Base-by-base conservation (phyloP, 2,888 invertebrate genomes). In the Tachystola acroxantha region DNA sequence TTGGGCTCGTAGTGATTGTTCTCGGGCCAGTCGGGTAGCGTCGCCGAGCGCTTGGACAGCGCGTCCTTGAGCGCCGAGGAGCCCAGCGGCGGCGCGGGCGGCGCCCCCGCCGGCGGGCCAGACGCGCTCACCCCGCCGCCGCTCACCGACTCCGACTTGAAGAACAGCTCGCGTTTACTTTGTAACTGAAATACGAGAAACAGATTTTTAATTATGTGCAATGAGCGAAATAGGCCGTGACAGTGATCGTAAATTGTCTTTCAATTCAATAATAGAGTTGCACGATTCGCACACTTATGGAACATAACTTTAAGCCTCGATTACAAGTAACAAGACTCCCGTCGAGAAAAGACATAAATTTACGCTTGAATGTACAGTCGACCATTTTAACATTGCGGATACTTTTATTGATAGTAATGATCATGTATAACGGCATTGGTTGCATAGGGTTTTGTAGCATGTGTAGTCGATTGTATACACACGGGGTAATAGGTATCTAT, bases 161-260 rank as follows among this genome's bases (percentile, higher is more conserved):
- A 95, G 87, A 95, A 95, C 86, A 94, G 90, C 88, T 95, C 95
- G 59, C 95, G 91, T 88, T 95, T 95, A 74, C 91, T 92, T 86
- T 94, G 94, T 76, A 94, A 89, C 91, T 93, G 89, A 10, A 89
- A 88, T 14, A 30, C 5, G 27, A 27, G 27, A 27, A 11, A 27
- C n/a, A 2, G n/a, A n/a, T 24, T 1, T 7, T 24, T n/a, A 24
- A n/a, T 24, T n/a, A 9, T n/a, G 9, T n/a, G n/a, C 19, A 31
- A 22, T 24, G 32, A 24, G 12, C 12, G 22, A 32, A 24, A 32
- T 10, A 10, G 10, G 11, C 20, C 11, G 32, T 30, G 30, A 30
- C 16, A n/a, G 14, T 32, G 22, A 3, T 9, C 25, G 10, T 34
- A 27, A 34, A 26, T 34, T 11, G 34, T 27, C 27, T 20, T 28